These are phyloP conservation scores for Scytalopus superciliaris DNA, from an alignment of 2,113 vertebrate species.

Conservation along the genomic window DNA sequence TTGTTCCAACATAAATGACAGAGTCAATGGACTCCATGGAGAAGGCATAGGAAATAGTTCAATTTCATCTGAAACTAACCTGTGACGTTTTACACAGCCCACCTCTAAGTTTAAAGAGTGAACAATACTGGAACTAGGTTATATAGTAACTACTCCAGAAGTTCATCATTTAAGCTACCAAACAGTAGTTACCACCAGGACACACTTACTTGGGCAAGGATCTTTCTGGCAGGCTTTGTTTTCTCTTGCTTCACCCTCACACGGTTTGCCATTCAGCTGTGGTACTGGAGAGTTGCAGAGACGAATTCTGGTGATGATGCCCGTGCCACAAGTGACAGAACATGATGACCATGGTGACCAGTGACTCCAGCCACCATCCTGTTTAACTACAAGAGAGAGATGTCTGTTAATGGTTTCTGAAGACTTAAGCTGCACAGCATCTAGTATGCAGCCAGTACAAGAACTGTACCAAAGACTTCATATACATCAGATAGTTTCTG, in stretches of 20 bases:
- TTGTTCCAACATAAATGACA: background rate
- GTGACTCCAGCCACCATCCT: slow-evolving; percentile 97
- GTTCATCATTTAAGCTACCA: background rate
- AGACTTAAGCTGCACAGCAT: background rate
- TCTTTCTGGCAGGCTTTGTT: slow-evolving; percentile 86
- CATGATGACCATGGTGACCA: slow-evolving; percentile 99
- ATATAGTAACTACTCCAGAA: background rate
- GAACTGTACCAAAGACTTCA: background rate
- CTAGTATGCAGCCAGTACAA: background rate
- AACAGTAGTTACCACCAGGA: background rate
- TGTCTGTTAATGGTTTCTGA: background rate
- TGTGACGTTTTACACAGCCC: background rate
- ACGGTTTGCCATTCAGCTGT: slow-evolving; percentile 92
- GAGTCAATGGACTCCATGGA: background rate
- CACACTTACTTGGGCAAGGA: slow-evolving; percentile 88
- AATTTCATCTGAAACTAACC: background rate
- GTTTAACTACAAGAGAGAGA: slow-evolving; percentile 83
- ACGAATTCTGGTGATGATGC: slow-evolving; percentile 93
- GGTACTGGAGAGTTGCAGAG: slow-evolving; percentile 98
- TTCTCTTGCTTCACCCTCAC: slow-evolving; percentile 90
- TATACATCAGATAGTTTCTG: background rate
- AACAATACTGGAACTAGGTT: background rate
- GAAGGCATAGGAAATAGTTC: background rate
- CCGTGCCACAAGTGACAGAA: slow-evolving; percentile 92
- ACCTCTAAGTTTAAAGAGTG: background rate